Evolutionary conservation across 1,140 invertebrate genomes (phyloP).

Genomic region (Trichonephila clavata): DNA sequence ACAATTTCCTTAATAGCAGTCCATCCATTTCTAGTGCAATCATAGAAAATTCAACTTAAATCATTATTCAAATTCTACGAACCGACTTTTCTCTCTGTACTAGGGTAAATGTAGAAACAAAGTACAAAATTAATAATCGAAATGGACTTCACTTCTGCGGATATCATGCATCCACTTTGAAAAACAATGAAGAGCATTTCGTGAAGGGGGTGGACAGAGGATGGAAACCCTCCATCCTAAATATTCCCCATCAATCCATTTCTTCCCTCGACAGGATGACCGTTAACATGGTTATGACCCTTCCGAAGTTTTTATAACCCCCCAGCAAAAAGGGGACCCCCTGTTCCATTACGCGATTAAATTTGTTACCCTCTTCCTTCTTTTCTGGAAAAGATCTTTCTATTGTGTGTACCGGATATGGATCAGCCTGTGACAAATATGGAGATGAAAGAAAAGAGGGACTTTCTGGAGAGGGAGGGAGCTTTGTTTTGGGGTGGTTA

Average conservation of each 20-base stretch:
- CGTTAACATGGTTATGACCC: constrained; percentile 59
- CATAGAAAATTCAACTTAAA: too few species aligned
- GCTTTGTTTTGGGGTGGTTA: constrained; percentile 34
- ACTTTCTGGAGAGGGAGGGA: background rate
- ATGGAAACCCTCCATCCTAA: background rate
- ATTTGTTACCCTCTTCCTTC: constrained; percentile 37
- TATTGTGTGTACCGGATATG: background rate
- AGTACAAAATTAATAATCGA: background rate
- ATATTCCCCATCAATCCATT: background rate
- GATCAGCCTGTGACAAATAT: constrained; percentile 55
- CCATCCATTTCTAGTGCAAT: too few species aligned
- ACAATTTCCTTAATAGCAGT: too few species aligned
- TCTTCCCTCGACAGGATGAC: constrained; percentile 27
- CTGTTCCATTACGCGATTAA: constrained; percentile 65
- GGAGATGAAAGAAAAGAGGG: constrained; percentile 42
- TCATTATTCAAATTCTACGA: too few species aligned
- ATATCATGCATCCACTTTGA: background rate
- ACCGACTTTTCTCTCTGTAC: too few species aligned
- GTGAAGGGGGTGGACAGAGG: background rate
- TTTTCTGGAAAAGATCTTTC: background rate
- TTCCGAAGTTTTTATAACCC: constrained; percentile 17
- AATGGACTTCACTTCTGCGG: background rate
- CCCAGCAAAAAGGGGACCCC: background rate
- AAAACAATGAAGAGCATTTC: background rate
- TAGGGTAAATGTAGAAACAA: too few species aligned